Evolutionary conservation across 2,113 vertebrate species (phyloP).

Genomic region (Seriola quinqueradiata): DNA sequence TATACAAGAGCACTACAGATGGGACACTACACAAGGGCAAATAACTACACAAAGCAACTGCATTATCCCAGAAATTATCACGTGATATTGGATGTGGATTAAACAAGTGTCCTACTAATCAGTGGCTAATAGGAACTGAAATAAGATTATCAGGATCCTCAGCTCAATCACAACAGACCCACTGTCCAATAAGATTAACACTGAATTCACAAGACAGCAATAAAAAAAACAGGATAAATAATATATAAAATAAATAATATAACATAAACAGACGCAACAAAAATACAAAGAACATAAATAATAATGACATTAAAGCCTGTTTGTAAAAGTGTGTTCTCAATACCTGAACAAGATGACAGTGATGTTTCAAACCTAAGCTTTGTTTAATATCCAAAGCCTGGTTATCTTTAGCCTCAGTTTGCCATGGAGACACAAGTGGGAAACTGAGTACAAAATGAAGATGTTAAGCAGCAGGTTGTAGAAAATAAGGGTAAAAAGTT

Average conservation of each 20-base stretch:
- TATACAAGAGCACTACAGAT: background rate
- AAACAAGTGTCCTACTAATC: background rate
- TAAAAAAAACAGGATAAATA: background rate
- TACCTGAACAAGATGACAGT: constrained; percentile 39
- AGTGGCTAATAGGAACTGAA: background rate
- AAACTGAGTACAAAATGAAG: constrained; percentile 50
- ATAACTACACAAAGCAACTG: background rate
- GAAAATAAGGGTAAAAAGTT: background rate
- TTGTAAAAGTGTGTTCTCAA: constrained; percentile 21
- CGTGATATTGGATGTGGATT: background rate
- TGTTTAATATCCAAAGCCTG: constrained; percentile 42
- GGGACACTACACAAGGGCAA: background rate
- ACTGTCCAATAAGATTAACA: background rate
- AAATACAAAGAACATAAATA: background rate
- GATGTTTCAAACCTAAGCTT: constrained; percentile 41
- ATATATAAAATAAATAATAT: background rate
- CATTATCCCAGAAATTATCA: background rate
- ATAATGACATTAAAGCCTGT: constrained; percentile 10
- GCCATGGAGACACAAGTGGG: constrained; percentile 46
- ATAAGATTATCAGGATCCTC: background rate
- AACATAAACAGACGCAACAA: background rate
- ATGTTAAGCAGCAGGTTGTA: constrained; percentile 42
- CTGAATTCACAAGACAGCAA: background rate
- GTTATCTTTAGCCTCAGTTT: constrained; percentile 52
- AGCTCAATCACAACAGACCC: background rate